Evolutionary conservation across 2,888 invertebrate species (phyloP), one percentile per base, ranked within the genome.

Genomic region (Drosophila multiciliata): DNA sequence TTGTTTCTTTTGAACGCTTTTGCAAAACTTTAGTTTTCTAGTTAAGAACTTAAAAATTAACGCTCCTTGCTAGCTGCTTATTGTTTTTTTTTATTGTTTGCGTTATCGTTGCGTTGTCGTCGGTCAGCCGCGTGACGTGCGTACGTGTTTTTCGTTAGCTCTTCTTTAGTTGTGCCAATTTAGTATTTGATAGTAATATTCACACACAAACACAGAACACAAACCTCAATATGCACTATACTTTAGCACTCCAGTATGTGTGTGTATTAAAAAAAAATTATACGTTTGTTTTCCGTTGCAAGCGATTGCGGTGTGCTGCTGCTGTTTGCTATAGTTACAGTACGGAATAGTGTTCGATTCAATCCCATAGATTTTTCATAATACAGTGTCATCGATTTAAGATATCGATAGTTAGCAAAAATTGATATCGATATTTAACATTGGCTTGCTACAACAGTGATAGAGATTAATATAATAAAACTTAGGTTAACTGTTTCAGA

Each of bases 111-210:
- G 38, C 61, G 54, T 75, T 72, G 54, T 80, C 66, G 61, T 72
- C 50, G 54, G 54, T 66, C 40, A 64, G 69, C 83, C 83, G 84
- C 87, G 87, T 87, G 87, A 87, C 83, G 81, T 87, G 80, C 78
- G 83, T 78, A 81, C 82, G 82, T 85, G 78, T 73, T 71, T 75
- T 68, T 75, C 62, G 73, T 75, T 71, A 58, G 67, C 67, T 80
- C 73, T 68, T 45, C 63, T 65, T 65, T 71, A 71, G 69, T 79
- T 83, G 86, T 82, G 86, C 75, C 73, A 82, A 83, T 87, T 85
- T 81, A 53, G 55, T 66, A 42, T 69, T 87, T 65, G 69, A 68
- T 73, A 81, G 68, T 73, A 81, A 72, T 77, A 82, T 70, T 61
- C 73, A 74, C 73, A 67, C 77, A 71, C 77, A 33, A 53, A 54